phyloP scores from a whole-genome alignment of 2,888 invertebrate genomes.

The Apotomis betuletana region DNA sequence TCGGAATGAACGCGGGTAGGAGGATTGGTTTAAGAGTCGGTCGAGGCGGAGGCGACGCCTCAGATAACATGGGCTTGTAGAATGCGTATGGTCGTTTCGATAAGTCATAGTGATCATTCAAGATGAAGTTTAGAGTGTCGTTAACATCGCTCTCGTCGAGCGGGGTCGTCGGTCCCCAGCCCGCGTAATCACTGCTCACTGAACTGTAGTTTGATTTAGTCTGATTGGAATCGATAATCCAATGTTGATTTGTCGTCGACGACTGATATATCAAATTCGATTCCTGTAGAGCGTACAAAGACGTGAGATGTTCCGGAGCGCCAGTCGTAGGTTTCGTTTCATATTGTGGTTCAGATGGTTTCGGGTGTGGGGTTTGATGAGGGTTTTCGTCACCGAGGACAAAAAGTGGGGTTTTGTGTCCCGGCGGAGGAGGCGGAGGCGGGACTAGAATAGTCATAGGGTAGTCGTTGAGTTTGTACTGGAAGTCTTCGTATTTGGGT shows the following conservation, averaged over 20 bases:
- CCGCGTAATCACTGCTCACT: slow-evolving; percentile 77
- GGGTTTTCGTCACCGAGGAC: slow-evolving; percentile 62
- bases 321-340: slow-evolving; percentile 52
- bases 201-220: slow-evolving; percentile 61
- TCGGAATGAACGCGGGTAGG: slow-evolving; percentile 65
- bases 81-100: slow-evolving; percentile 66
- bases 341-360: slow-evolving; percentile 54
- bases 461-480: slow-evolving; percentile 80
- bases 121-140: slow-evolving; percentile 73
- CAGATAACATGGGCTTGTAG: slow-evolving; percentile 71
- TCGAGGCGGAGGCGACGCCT: slow-evolving; percentile 66
- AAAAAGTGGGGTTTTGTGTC: slow-evolving; percentile 68
- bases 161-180: slow-evolving; percentile 79
- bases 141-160: slow-evolving; percentile 63
- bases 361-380: slow-evolving; percentile 51
- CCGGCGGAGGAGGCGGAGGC: slow-evolving; percentile 84
- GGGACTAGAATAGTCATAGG: slow-evolving; percentile 88
- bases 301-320: slow-evolving; percentile 57
- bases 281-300: slow-evolving; percentile 83
- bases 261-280: slow-evolving; percentile 86
- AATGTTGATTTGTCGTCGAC: slow-evolving; percentile 80
- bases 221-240: slow-evolving; percentile 66
- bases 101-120: slow-evolving; percentile 60
- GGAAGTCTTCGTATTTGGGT: slow-evolving; percentile 78
- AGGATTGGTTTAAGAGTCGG: slow-evolving; percentile 55